phyloP scores from a whole-genome alignment of 2,888 invertebrate species.

The Lasius platythorax region DNA sequence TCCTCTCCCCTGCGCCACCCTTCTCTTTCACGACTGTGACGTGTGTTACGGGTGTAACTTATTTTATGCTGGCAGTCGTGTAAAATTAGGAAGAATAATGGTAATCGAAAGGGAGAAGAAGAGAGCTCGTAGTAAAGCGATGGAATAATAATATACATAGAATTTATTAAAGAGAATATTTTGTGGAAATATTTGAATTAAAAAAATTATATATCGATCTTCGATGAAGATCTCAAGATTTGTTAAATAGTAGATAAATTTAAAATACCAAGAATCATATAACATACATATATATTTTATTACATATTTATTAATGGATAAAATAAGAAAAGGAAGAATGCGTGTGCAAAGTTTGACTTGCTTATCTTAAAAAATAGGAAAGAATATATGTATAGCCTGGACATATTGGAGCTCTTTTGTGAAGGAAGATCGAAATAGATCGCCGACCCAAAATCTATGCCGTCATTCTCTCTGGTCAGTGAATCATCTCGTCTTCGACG shows the following conservation, averaged over 20 bases:
- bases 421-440: slow-evolving; percentile 79
- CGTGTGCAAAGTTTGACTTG: neutral
- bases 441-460: slow-evolving; percentile 76
- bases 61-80: slow-evolving; percentile 73
- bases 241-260: neutral
- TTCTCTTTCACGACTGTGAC: slow-evolving; percentile 37
- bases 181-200: neutral
- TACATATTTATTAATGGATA: neutral
- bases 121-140: neutral
- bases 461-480: slow-evolving; percentile 72
- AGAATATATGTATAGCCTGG: slow-evolving; percentile 48
- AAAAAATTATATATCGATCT: neutral
- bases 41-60: slow-evolving; percentile 78
- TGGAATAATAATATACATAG: neutral
- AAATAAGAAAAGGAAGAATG: neutral
- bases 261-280: neutral
- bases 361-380: neutral
- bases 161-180: neutral
- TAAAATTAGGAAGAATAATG: slow-evolving; percentile 49
- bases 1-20: slow-evolving; percentile 54
- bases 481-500: slow-evolving; percentile 83
- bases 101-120: neutral
- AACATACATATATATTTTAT: neutral
- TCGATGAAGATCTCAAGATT: neutral
- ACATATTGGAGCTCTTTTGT: slow-evolving; percentile 50